Evolutionary conservation across 2,113 vertebrate species (phyloP).

Genomic region (Tragelaphus imberbis): DNA sequence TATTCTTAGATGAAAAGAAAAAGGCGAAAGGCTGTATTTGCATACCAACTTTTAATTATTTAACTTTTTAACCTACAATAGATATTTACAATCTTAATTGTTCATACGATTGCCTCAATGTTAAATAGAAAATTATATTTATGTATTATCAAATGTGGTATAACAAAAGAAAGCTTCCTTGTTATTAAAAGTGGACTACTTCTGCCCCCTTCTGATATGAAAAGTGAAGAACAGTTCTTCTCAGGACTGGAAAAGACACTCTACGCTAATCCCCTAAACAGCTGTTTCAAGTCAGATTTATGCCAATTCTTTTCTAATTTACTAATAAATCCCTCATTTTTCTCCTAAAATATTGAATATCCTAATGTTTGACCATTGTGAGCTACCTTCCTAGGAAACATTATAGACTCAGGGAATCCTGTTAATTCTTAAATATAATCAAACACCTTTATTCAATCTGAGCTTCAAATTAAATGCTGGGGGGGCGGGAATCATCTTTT

Average conservation of each 20-base stretch:
- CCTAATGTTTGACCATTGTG: not conserved
- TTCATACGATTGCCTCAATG: constrained; percentile 71
- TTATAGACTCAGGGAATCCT: not conserved
- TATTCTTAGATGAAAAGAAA: constrained; percentile 49
- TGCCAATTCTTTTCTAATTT: constrained; percentile 58
- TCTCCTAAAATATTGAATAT: not conserved
- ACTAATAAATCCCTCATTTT: constrained; percentile 48
- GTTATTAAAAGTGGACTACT: constrained; percentile 76
- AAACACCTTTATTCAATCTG: constrained; percentile 34
- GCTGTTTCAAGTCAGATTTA: constrained; percentile 64
- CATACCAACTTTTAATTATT: constrained; percentile 75
- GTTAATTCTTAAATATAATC: not conserved
- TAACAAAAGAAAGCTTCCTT: constrained; percentile 71
- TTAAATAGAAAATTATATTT: constrained; percentile 75
- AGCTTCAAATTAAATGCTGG: constrained; percentile 35
- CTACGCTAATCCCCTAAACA: constrained; percentile 22
- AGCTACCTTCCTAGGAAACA: constrained; percentile 4
- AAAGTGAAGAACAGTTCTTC: constrained; percentile 47
- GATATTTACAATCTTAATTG: constrained; percentile 77
- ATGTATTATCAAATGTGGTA: constrained; percentile 74
- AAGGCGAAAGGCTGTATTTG: constrained; percentile 68
- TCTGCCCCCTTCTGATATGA: constrained; percentile 81
- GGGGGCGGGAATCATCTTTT: not conserved
- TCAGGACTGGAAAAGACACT: constrained; percentile 44
- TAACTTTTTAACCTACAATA: constrained; percentile 74